Base-by-base conservation (phyloP, 2,888 invertebrate species). In the Cerceris rybyensis region DNA sequence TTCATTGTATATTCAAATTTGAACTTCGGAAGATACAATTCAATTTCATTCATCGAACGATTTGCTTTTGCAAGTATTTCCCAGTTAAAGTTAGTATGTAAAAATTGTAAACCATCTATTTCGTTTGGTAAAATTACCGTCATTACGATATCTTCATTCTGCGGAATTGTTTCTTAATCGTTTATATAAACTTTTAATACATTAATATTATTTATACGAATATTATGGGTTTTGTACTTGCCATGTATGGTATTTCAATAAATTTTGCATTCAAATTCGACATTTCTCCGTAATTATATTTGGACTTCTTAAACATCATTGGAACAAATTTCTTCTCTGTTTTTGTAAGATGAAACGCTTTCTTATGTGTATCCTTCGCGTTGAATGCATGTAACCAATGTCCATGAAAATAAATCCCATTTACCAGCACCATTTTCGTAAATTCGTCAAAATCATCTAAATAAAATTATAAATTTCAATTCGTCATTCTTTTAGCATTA, bases 401-500 rank as follows among this genome's bases (percentile, higher is more conserved):
- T 9, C 96, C 96, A 93, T 97, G 97, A 92, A 98, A 98, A 90
- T 97, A 97, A 63, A 98, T 94, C 1, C 97, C 97, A 92, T 97
- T 98, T 6, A 97, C 94, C 6, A 98, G 93, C 4, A 98, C 95
- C 59, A 97, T 91, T 78, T 95, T 94, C 2, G 96, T 96, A 0
- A 93, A 90, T 0, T 86, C 83, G 86, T 93, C 89, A 4, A 97
- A 91, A 87, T 94, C 93, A 85, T 94, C 95, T 93, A 42, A 64
- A 11, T 49, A 67, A 49, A 61, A n/a, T 7, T 0, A 43, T 2
- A 50, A 16, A 49, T 55, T 50, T 54, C 39, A 50, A 66, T 41
- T 46, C 14, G 28, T 14, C 13, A 58, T 13, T 28, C 14, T 1
- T 16, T n/a, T 58, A 49, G 2, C 43, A 28, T 41, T 28, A 0